phyloP scores from a whole-genome alignment of 2,888 invertebrate species.

The Cylindroiulus punctatus region DNA sequence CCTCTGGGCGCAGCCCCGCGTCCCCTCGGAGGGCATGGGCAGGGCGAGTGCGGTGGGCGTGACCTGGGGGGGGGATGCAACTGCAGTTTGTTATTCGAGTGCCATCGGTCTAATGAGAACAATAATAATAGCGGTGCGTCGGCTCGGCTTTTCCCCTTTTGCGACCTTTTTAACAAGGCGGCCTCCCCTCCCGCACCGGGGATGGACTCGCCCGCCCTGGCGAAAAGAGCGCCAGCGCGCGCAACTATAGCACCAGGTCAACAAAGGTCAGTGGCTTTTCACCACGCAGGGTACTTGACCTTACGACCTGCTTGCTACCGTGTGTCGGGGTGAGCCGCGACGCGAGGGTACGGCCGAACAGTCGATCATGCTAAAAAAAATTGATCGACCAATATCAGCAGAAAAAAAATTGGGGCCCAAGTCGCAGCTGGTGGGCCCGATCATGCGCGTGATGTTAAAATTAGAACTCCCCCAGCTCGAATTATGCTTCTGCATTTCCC shows the following conservation, averaged over 20 bases:
- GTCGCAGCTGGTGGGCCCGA: too few species aligned
- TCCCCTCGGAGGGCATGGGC: background rate
- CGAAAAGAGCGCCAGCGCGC: constrained; percentile 40
- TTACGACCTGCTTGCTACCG: constrained; percentile 53
- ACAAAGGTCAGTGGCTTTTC: constrained; percentile 54
- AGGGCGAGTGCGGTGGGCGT: constrained; percentile 1
- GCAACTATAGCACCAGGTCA: constrained; percentile 49
- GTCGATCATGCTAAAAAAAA: background rate
- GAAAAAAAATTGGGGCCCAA: too few species aligned
- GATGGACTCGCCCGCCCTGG: constrained; percentile 30
- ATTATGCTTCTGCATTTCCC: too few species aligned
- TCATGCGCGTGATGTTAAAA: too few species aligned
- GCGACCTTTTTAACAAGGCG: background rate
- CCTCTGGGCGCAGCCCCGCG: background rate
- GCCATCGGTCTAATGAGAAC: background rate
- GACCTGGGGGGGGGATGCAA: background rate
- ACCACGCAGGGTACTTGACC: constrained; percentile 55
- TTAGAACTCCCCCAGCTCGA: too few species aligned
- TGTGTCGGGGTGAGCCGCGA: constrained; percentile 38
- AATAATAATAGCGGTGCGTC: background rate
- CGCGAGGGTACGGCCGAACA: background rate
- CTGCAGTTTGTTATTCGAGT: background rate
- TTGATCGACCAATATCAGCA: too few species aligned
- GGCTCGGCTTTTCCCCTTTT: constrained; percentile 20
- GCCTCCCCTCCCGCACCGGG: background rate